phyloP scores from a whole-genome alignment of 2,797 vertebrate genomes.

The Artibeus jamaicensis region DNA sequence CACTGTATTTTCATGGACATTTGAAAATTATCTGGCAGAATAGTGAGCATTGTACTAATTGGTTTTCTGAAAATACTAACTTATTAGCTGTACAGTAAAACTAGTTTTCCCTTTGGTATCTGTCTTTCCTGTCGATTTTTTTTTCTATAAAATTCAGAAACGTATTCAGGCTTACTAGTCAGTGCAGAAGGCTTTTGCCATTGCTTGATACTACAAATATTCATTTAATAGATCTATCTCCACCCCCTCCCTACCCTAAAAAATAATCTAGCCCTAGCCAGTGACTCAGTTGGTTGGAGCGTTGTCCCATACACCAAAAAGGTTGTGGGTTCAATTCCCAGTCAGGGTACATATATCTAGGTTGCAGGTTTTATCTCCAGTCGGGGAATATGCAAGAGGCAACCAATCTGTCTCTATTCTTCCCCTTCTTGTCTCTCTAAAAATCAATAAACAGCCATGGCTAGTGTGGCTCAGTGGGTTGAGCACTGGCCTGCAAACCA shows the following conservation, averaged over 20 bases:
- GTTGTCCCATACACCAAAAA: not conserved
- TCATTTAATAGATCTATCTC: not conserved
- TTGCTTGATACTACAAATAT: not conserved
- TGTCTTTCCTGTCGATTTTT: not conserved
- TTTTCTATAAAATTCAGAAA: conserved; percentile 32
- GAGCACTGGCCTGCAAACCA: too few relatives aligned
- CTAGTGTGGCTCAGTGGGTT: too few relatives aligned
- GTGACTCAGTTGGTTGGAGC: not conserved
- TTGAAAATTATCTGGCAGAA: not conserved
- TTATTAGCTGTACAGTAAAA: not conserved
- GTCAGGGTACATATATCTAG: not conserved
- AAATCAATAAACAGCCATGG: too few relatives aligned
- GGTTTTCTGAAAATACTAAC: not conserved
- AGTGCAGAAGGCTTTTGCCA: not conserved
- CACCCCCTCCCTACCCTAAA: not conserved
- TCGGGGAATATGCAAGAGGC: not conserved
- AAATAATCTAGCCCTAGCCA: not conserved
- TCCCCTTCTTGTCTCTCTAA: not conserved
- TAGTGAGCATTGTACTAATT: not conserved
- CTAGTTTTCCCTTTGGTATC: not conserved
- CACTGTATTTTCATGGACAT: not conserved
- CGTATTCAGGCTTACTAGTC: not conserved
- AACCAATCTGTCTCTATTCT: not conserved
- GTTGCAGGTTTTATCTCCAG: not conserved
- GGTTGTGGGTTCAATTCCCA: not conserved